Conservation (phyloP, 1,140 invertebrate species). For the Drosophila mayri region DNA sequence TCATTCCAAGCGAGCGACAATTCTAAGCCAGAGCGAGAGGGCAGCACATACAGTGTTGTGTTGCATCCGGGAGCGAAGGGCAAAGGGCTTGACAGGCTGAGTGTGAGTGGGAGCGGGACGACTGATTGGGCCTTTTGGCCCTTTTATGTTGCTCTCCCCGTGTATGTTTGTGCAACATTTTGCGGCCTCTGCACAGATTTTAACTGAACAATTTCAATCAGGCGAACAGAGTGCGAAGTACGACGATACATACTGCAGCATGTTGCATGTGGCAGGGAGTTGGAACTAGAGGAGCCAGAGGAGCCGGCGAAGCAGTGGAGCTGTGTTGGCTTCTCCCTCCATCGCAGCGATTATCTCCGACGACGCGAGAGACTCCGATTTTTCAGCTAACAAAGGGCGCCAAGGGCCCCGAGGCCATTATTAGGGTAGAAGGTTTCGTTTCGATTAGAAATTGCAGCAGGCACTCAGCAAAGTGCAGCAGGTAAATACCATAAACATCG, state of each 20-base stretch:
- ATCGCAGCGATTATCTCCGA: slow-evolving; percentile 42
- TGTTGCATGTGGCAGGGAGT: slow-evolving; percentile 58
- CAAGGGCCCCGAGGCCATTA: slow-evolving; percentile 72
- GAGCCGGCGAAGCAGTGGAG: slow-evolving; percentile 8
- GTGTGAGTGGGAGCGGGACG: slow-evolving; percentile 4
- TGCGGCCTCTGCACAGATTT: slow-evolving; percentile 75
- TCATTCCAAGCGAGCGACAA: slow-evolving; percentile 28
- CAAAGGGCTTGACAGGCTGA: slow-evolving; percentile 1
- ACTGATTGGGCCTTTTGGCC: slow-evolving; percentile 16
- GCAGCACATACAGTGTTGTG: slow-evolving; percentile 18
- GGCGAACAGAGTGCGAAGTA: slow-evolving; percentile 52
- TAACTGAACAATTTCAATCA: slow-evolving; percentile 72
- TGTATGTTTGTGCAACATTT: slow-evolving; percentile 75
- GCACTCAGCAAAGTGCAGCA: slow-evolving; percentile 74
- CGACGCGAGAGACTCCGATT: slow-evolving; percentile 42
- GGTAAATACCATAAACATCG: slow-evolving; percentile 25
- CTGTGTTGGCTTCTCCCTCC: slow-evolving; percentile 13
- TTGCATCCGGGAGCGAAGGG: slow-evolving; percentile 15
- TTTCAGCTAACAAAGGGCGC: slow-evolving; percentile 83
- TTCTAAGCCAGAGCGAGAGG: slow-evolving; percentile 48
- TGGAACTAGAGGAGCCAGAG: slow-evolving; percentile 4
- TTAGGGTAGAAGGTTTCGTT: slow-evolving; percentile 84
- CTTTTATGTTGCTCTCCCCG: slow-evolving; percentile 61
- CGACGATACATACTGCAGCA: slow-evolving; percentile 36
- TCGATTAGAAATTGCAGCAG: slow-evolving; percentile 84